These are phyloP conservation scores for Noturus placidus DNA, from an alignment of 2,113 vertebrate genomes.

Conservation along the genomic window DNA sequence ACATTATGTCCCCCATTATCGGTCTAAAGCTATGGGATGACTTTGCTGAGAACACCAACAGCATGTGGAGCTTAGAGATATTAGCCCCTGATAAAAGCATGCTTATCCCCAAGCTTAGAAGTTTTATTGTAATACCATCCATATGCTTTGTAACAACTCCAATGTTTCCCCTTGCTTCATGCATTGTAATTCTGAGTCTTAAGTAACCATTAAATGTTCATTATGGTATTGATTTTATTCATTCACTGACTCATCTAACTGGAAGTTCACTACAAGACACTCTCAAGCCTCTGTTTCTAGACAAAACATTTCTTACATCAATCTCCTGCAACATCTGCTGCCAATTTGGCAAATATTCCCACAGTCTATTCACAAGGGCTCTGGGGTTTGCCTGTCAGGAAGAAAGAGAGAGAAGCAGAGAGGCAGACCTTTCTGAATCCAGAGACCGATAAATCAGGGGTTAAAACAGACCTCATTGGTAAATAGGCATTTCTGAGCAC, in stretches of 20 bases:
- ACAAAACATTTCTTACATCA: slow-evolving; percentile 72
- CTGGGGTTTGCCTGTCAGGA: slow-evolving; percentile 62
- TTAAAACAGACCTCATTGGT: slow-evolving; percentile 67
- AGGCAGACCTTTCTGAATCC: slow-evolving; percentile 45
- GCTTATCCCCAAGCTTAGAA: slow-evolving; percentile 49
- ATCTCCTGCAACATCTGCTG: slow-evolving; percentile 75
- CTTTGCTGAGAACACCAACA: slow-evolving; percentile 52
- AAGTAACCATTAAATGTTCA: slow-evolving; percentile 61
- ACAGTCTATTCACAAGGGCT: slow-evolving; percentile 72
- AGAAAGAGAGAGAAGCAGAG: slow-evolving; percentile 27
- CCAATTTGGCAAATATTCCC: slow-evolving; percentile 73
- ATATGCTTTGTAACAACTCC: slow-evolving; percentile 34
- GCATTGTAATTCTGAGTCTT: slow-evolving; percentile 23
- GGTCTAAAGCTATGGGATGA: slow-evolving; percentile 51
- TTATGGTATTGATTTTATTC: slow-evolving; percentile 47
- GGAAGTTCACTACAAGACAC: slow-evolving; percentile 59
- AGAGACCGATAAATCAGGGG: slow-evolving; percentile 72
- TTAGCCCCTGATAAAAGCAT: slow-evolving; percentile 41
- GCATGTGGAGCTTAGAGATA: slow-evolving; percentile 51
- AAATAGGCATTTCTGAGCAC: slow-evolving; percentile 65
- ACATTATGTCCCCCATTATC: slow-evolving; percentile 45
- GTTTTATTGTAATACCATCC: slow-evolving; percentile 20
- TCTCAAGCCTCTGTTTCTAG: slow-evolving; percentile 68
- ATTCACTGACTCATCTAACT: slow-evolving; percentile 29
- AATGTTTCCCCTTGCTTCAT: neutral